Evolutionary conservation across 2,888 invertebrate genomes (phyloP).

Genomic region (Agrilus biguttatus): DNA sequence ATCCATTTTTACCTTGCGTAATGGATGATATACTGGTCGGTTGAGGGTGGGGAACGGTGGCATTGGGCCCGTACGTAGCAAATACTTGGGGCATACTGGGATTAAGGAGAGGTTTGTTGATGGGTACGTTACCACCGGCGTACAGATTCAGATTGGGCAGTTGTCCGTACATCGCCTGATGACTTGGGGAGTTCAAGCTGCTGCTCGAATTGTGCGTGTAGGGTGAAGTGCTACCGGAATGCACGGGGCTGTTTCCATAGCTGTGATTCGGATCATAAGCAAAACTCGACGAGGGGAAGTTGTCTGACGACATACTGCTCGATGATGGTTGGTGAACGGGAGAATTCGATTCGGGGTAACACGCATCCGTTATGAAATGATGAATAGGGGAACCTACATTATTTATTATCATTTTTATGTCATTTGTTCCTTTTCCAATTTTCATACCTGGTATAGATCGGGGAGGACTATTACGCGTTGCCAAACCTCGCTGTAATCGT

Average conservation of each 20-base stretch:
- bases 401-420: background rate
- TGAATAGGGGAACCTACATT: slow-evolving; percentile 46
- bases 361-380: slow-evolving; percentile 27
- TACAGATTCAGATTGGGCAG: slow-evolving; percentile 22
- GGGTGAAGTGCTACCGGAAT: slow-evolving; percentile 19
- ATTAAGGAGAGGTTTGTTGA: slow-evolving; percentile 22
- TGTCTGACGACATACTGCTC: slow-evolving; percentile 3
- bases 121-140: slow-evolving; percentile 21
- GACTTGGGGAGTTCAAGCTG: slow-evolving; percentile 20
- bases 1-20: slow-evolving; percentile 34
- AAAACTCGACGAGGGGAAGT: slow-evolving; percentile 5
- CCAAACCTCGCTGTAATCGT: slow-evolving; percentile 47
- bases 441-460: slow-evolving; percentile 43
- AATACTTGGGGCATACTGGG: slow-evolving; percentile 24
- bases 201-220: slow-evolving; percentile 24
- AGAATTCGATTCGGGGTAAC: slow-evolving; percentile 30
- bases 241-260: slow-evolving; percentile 17
- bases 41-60: slow-evolving; percentile 10
- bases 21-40: slow-evolving; percentile 36
- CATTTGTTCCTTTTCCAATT: background rate
- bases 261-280: slow-evolving; percentile 13
- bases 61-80: slow-evolving; percentile 17
- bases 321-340: slow-evolving; percentile 43
- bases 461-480: slow-evolving; percentile 31
- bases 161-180: slow-evolving; percentile 19